phyloP scores from a whole-genome alignment of 2,888 invertebrate species.

The Leptopilina drosophilae region DNA sequence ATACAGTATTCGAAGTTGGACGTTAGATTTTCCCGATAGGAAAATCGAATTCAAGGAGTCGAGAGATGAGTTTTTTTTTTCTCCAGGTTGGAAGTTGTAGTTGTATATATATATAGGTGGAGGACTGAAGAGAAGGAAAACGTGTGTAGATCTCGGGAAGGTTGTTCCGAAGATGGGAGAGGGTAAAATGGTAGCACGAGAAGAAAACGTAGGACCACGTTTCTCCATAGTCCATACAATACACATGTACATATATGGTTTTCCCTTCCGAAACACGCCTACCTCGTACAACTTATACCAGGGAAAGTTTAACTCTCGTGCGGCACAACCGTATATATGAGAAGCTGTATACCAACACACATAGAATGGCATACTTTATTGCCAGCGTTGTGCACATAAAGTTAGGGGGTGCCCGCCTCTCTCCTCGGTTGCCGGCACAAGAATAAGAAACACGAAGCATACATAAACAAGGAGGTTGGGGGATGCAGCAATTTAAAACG shows the following conservation, averaged over 20 bases:
- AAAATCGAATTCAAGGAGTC: slow-evolving; percentile 26
- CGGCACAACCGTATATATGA: slow-evolving; percentile 27
- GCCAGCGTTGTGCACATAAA: slow-evolving; percentile 75
- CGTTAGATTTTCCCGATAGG: neutral
- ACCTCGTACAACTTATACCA: slow-evolving; percentile 32
- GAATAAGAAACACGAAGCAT: slow-evolving; percentile 77
- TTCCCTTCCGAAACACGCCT: slow-evolving; percentile 40
- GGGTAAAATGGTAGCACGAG: slow-evolving; percentile 50
- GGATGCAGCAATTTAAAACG: slow-evolving; percentile 78
- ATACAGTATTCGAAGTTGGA: slow-evolving; percentile 5
- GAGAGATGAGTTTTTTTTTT: slow-evolving; percentile 11
- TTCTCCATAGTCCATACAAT: slow-evolving; percentile 66
- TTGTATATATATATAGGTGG: neutral
- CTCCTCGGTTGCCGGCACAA: slow-evolving; percentile 72
- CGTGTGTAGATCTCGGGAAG: slow-evolving; percentile 12
- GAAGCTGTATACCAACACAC: slow-evolving; percentile 52
- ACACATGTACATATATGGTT: slow-evolving; percentile 52
- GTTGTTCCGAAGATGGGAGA: slow-evolving; percentile 10
- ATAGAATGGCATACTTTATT: slow-evolving; percentile 75
- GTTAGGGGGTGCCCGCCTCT: slow-evolving; percentile 66
- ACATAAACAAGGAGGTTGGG: slow-evolving; percentile 77
- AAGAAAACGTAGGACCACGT: slow-evolving; percentile 68
- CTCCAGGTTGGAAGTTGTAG: neutral
- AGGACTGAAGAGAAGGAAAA: slow-evolving; percentile 33
- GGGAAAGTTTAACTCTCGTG: slow-evolving; percentile 28